These are phyloP conservation scores for Nautilus pompilius DNA, from an alignment of 1,140 invertebrate species.

Conservation along the genomic window DNA sequence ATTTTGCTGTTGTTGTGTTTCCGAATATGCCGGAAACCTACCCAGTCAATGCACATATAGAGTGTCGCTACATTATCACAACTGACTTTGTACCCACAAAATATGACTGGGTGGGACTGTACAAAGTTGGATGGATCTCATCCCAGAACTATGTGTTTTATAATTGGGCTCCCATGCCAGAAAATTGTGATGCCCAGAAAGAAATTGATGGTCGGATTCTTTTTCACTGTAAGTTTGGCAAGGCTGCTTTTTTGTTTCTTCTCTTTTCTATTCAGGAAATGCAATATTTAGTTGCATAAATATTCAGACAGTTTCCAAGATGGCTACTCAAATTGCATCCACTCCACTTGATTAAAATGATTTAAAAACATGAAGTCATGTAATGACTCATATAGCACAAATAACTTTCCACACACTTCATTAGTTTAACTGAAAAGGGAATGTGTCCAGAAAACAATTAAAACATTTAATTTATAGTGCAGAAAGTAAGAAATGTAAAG, in stretches of 20 bases:
- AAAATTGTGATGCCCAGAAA: constrained; percentile 22
- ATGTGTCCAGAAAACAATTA: too few relatives aligned
- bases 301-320: too few relatives aligned
- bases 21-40: constrained; percentile 47
- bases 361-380: too few relatives aligned
- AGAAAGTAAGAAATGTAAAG: too few relatives aligned
- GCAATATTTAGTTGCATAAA: too few relatives aligned
- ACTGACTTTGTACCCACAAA: constrained; percentile 27
- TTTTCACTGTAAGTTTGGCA: constrained; percentile 30
- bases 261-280: too few relatives aligned
- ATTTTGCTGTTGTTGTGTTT: constrained; percentile 50
- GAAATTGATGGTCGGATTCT: constrained; percentile 31
- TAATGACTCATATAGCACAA: too few relatives aligned
- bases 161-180: constrained; percentile 37
- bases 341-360: too few relatives aligned
- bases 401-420: too few relatives aligned
- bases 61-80: constrained; percentile 46
- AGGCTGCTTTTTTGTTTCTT: background rate
- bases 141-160: constrained; percentile 44
- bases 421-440: too few relatives aligned
- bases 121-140: constrained; percentile 48
- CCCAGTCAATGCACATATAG: constrained; percentile 44
- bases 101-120: constrained; percentile 51
- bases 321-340: too few relatives aligned
- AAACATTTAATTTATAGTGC: too few relatives aligned